Base-by-base conservation (phyloP, 2,888 invertebrate species). In the Diarsia rubi region DNA sequence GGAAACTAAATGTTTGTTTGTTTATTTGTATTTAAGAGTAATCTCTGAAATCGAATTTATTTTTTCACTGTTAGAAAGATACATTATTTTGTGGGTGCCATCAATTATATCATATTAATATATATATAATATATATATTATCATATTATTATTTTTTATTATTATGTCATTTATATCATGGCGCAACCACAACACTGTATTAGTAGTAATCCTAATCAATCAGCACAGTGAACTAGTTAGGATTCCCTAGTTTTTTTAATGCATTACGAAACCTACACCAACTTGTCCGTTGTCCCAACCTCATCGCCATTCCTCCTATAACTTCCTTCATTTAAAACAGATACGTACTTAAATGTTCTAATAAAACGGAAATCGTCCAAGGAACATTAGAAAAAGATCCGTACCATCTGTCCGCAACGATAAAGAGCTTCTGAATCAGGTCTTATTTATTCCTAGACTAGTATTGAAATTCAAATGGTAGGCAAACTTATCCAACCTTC, bases 401-500 rank as follows among this genome's bases (percentile, higher is more conserved):
- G 44, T 9, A 37, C 14, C 11, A 45, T 62, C 47, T 37, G 14
- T n/a, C 19, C 1, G 37, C 12, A 24, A 45, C 12, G 47, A 31
- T 66, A 49, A 72, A 57, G 67, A 44, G 37, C 14, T 67, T 73
- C 14, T 16, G 69, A 83, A 57, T 73, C 44, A 49, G 47, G 49
- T 66, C 59, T 59, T 62, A 64, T 67, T 44, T 70, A 69, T 62
- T 76, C 54, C 42, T 62, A 62, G 63, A 64, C 31, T 21, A 42
- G 47, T 63, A 45, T 49, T 59, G 24, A 71, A 72, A 81, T 60
- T 60, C 16, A 63, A 82, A 62, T 71, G 27, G 54, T 71, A 73
- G 81, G 85, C 72, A 81, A 84, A 86, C 88, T 88, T 84, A 86
- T 87, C 78, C 81, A 86, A 86, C 83, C 84, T 88, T 87, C 80